phyloP scores from a whole-genome alignment of 1,140 invertebrate genomes.

The Drosophila pandora region DNA sequence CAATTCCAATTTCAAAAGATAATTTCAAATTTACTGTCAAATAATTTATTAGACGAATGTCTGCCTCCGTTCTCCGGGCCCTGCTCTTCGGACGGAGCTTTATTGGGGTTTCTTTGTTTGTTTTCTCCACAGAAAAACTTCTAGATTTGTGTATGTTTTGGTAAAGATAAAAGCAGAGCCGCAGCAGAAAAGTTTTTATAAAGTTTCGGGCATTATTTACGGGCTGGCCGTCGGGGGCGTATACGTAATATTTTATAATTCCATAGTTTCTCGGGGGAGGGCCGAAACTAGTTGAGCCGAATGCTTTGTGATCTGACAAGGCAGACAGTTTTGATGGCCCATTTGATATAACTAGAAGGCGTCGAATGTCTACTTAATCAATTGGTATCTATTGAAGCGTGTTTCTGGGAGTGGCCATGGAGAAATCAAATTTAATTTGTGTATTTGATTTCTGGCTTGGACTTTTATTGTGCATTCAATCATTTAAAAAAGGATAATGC shows the following conservation, averaged over 20 bases:
- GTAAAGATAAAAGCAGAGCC: slow-evolving; percentile 69
- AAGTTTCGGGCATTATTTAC: slow-evolving; percentile 66
- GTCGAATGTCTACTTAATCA: slow-evolving; percentile 35
- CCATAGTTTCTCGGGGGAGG: slow-evolving; percentile 22
- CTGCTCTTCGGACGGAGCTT: slow-evolving; percentile 31
- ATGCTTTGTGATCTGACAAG: slow-evolving; percentile 37
- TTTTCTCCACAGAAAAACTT: slow-evolving; percentile 38
- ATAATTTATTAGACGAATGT: slow-evolving; percentile 70
- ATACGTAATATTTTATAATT: slow-evolving; percentile 76
- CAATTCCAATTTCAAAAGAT: slow-evolving; percentile 72
- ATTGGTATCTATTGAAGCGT: slow-evolving; percentile 15
- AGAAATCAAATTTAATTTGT: slow-evolving; percentile 1
- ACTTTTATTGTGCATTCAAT: not conserved
- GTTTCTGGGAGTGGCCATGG: not conserved
- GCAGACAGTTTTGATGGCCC: slow-evolving; percentile 20
- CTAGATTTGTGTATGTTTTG: slow-evolving; percentile 33
- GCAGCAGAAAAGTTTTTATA: slow-evolving; percentile 55
- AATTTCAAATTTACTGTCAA: slow-evolving; percentile 73
- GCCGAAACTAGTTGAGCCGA: slow-evolving; percentile 33
- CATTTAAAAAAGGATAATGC: too few relatives aligned
- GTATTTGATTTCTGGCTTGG: not conserved
- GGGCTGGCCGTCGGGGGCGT: slow-evolving; percentile 57
- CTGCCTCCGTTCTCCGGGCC: not conserved
- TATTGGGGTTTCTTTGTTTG: slow-evolving; percentile 44
- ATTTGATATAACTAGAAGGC: slow-evolving; percentile 29